These are phyloP conservation scores for Camptogramma bilineatum DNA, from an alignment of 2,888 invertebrate genomes.

Conservation along the genomic window DNA sequence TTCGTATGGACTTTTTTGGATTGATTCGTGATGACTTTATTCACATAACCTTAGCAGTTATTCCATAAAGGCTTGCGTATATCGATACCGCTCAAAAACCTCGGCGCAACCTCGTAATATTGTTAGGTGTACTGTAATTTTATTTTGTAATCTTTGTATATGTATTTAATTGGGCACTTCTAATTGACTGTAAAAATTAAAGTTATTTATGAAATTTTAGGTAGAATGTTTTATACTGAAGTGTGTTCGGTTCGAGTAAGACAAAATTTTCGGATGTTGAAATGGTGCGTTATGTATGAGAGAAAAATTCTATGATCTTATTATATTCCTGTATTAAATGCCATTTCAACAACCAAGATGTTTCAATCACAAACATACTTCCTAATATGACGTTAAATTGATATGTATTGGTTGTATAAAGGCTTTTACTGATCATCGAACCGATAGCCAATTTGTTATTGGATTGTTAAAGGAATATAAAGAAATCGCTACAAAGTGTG, in stretches of 20 bases:
- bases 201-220: conserved; percentile 74
- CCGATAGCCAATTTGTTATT: conserved; percentile 33
- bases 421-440: conserved; percentile 24
- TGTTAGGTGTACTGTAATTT: conserved; percentile 71
- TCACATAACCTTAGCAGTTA: too few relatives aligned
- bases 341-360: conserved; percentile 3
- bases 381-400: conserved; percentile 5
- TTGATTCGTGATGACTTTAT: too few relatives aligned
- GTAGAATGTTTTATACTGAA: conserved; percentile 67
- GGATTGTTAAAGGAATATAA: conserved; percentile 38
- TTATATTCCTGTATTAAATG: neutral
- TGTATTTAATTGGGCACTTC: conserved; percentile 61
- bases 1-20: too few relatives aligned
- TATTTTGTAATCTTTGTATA: conserved; percentile 61
- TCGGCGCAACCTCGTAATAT: conserved; percentile 49
- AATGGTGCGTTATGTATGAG: conserved; percentile 10
- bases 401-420: conserved; percentile 24
- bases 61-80: conserved; percentile 42
- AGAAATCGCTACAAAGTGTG: conserved; percentile 28
- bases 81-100: conserved; percentile 6
- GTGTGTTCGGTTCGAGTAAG: conserved; percentile 49
- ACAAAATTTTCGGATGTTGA: conserved; percentile 7
- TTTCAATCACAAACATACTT: conserved; percentile 6
- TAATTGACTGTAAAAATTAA: conserved; percentile 70
- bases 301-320: neutral